phyloP scores from a whole-genome alignment of 2,113 vertebrate species.

The Corythornis vintsioides region DNA sequence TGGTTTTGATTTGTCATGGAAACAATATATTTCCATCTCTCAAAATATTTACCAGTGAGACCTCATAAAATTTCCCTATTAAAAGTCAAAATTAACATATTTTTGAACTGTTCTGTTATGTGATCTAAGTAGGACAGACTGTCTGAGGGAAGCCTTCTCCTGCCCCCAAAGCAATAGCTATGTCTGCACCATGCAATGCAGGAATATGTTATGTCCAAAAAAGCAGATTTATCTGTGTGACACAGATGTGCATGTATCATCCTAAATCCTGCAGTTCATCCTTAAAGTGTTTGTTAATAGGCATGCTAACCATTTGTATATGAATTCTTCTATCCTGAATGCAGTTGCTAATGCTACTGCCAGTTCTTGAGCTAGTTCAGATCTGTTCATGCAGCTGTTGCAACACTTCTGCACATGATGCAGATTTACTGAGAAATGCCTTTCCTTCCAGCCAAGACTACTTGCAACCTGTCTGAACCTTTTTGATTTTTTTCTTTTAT shows the following conservation, averaged over 20 bases:
- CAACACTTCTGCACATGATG: no score
- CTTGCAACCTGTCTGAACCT: rapidly evolving
- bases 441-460: not conserved
- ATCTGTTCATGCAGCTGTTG: not conserved
- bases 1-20: not conserved
- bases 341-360: not conserved
- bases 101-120: not conserved
- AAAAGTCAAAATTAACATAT: not conserved
- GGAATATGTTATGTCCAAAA: not conserved
- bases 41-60: not conserved
- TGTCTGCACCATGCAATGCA: not conserved
- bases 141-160: not conserved
- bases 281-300: no score
- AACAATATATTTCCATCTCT: not conserved
- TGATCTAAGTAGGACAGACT: not conserved
- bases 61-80: not conserved
- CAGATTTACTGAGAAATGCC: not conserved
- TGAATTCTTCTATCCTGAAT: not conserved
- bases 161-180: not conserved
- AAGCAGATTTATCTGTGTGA: not conserved
- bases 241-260: not conserved
- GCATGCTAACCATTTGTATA: not conserved
- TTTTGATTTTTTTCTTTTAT: not conserved
- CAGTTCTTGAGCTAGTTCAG: not conserved
- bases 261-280: not conserved